Evolutionary conservation across 2,888 invertebrate genomes (phyloP), one percentile per base, ranked within the genome.

Genomic region (Eumerus sabulonum): DNA sequence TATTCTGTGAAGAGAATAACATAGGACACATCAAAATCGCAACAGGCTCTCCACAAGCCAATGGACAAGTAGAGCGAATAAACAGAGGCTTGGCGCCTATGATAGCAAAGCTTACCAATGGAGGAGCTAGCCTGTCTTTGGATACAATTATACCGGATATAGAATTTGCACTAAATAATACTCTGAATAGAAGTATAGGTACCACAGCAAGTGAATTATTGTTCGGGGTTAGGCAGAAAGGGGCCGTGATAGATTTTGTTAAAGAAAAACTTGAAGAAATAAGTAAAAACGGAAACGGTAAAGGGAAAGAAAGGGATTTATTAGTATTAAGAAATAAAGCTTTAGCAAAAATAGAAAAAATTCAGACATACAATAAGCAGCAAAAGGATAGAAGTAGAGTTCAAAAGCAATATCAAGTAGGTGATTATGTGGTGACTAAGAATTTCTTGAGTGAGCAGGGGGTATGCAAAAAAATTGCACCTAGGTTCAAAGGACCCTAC

Each of bases 41-140:
- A 3, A 57, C 51, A 2, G 66, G 50, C 0, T 67, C 57, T 1
- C 48, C 57, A 2, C 56, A 68, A 1, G 60, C 53, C 1, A 68
- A 68, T 40, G 47, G 53, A 0, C 51, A 68, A 3, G 53, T 60
- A 1, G 60, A 63, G n/a, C 16, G 19, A 4, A 1, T 63, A 13
- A 53, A 35, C 5, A 12, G 53, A 27, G 9, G 19, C 12, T 42
- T 63, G n/a, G n/a, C n/a, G n/a, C n/a, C n/a, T n/a, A n/a, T n/a
- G n/a, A n/a, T n/a, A n/a, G n/a, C n/a, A n/a, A n/a, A n/a, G n/a
- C n/a, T n/a, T n/a, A n/a, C n/a, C n/a, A n/a, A n/a, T n/a, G n/a
- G n/a, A n/a, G n/a, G n/a, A n/a, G n/a, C n/a, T n/a, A n/a, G n/a
- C n/a, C n/a, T n/a, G n/a, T n/a, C n/a, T n/a, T n/a, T n/a, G n/a